Conservation (phyloP, 1,140 invertebrate species). For the Asobara japonica region DNA sequence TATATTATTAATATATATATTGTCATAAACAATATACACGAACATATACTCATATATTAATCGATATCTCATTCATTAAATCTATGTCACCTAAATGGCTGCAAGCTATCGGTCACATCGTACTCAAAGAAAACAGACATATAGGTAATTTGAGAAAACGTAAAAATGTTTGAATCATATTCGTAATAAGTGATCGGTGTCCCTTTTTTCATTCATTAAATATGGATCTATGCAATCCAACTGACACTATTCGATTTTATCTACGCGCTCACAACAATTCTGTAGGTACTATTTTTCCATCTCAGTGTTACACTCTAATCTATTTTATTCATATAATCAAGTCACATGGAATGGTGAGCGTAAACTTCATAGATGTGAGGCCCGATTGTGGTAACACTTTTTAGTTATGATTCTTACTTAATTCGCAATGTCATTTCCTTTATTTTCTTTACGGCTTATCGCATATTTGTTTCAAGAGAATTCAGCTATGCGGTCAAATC, state of each 20-base stretch:
- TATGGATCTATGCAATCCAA: constrained; percentile 17
- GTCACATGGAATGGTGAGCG: neutral
- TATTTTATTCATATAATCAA: constrained; percentile 11
- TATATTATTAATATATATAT: constrained; percentile 31
- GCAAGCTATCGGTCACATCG: constrained; percentile 47
- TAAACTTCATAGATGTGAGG: neutral
- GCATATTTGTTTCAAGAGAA: neutral
- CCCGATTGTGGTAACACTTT: neutral
- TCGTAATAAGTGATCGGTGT: constrained; percentile 35
- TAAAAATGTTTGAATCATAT: constrained; percentile 42
- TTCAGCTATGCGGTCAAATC: neutral
- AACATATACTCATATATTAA: constrained; percentile 16
- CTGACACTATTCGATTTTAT: constrained; percentile 10
- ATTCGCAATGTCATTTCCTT: neutral
- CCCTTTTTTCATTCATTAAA: constrained; percentile 13
- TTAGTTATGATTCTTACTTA: neutral
- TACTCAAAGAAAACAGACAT: constrained; percentile 40
- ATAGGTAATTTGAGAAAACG: constrained; percentile 42
- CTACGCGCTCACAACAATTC: neutral
- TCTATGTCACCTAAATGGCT: constrained; percentile 43
- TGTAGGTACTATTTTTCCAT: neutral
- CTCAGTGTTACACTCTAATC: constrained; percentile 2
- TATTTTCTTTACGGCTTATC: too few relatives aligned
- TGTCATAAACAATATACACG: too few relatives aligned
- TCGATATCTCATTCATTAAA: too few relatives aligned